These are phyloP conservation scores for Cheiracanthium punctorium DNA, from an alignment of 2,888 invertebrate species.

Conservation along the genomic window DNA sequence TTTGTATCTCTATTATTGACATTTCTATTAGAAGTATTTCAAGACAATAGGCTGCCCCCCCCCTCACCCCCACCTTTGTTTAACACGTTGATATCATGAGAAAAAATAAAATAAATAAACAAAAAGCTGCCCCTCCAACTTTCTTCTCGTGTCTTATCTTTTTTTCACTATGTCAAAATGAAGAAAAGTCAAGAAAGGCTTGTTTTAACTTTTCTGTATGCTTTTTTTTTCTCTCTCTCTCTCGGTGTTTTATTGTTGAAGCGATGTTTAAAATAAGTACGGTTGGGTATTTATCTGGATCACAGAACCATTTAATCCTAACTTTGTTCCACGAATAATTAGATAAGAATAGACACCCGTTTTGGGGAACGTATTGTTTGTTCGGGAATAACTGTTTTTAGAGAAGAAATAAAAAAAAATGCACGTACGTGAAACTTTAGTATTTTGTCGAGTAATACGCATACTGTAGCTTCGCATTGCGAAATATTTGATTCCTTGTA, in stretches of 20 bases:
- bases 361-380: neutral
- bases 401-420: too few species aligned
- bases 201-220: neutral
- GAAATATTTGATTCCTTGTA: too few species aligned
- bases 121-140: neutral
- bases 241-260: neutral
- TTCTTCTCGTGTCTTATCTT: neutral
- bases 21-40: slow-evolving; percentile 48
- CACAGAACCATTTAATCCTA: slow-evolving; percentile 11
- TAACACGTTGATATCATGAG: slow-evolving; percentile 1
- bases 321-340: neutral
- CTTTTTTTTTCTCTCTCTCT: neutral
- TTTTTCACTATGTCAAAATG: too few species aligned
- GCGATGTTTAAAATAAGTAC: slow-evolving; percentile 16
- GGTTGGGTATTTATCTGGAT: slow-evolving; percentile 14
- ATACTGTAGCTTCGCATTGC: too few species aligned
- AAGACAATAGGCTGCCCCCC: neutral
- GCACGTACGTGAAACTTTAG: too few species aligned
- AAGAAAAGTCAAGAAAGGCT: neutral
- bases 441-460: too few species aligned
- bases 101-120: too few species aligned
- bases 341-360: neutral
- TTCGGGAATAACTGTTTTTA: neutral
- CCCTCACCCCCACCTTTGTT: neutral
- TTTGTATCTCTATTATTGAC: slow-evolving; percentile 48